phyloP scores from a whole-genome alignment of 2,888 invertebrate species.

The Trissolcus brochymenae region DNA sequence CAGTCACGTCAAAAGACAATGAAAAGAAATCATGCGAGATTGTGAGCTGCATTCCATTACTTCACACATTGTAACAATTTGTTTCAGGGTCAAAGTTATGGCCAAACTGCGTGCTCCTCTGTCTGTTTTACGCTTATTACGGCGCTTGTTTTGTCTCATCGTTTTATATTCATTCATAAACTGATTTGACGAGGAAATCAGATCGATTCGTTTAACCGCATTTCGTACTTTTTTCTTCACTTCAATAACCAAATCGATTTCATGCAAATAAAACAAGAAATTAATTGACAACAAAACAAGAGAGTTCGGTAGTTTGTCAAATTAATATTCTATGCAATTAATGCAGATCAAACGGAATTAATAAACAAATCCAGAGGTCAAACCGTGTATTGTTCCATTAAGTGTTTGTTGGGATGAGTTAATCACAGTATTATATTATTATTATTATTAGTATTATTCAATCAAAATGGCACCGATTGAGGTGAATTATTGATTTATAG shows the following conservation, averaged over 20 bases:
- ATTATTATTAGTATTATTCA: too few relatives aligned
- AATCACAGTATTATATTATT: too few relatives aligned
- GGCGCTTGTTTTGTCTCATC: constrained; percentile 26
- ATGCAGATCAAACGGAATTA: too few relatives aligned
- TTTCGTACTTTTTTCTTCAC: background rate
- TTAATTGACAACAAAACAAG: too few relatives aligned
- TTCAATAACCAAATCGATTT: background rate
- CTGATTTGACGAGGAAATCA: background rate
- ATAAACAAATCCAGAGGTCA: too few relatives aligned
- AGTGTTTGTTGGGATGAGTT: too few relatives aligned
- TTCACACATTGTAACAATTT: constrained; percentile 43
- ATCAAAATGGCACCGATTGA: background rate
- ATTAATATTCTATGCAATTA: too few relatives aligned
- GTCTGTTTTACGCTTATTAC: constrained; percentile 10
- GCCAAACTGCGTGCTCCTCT: constrained; percentile 27
- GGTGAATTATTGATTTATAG: background rate
- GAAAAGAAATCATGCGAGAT: constrained; percentile 57
- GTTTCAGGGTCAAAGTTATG: constrained; percentile 53
- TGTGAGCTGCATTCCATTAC: constrained; percentile 50
- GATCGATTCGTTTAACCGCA: background rate
- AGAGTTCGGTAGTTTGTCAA: too few relatives aligned
- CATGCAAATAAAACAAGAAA: background rate
- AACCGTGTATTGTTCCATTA: too few relatives aligned
- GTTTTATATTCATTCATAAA: constrained; percentile 30
- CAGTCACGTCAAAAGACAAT: constrained; percentile 50